A percentile compares a stretch with the other conserved stretches of the same genome.
phyloP scores from a whole-genome alignment of 1,140 invertebrate genomes.

The Macrocentrus cingulum region DNA sequence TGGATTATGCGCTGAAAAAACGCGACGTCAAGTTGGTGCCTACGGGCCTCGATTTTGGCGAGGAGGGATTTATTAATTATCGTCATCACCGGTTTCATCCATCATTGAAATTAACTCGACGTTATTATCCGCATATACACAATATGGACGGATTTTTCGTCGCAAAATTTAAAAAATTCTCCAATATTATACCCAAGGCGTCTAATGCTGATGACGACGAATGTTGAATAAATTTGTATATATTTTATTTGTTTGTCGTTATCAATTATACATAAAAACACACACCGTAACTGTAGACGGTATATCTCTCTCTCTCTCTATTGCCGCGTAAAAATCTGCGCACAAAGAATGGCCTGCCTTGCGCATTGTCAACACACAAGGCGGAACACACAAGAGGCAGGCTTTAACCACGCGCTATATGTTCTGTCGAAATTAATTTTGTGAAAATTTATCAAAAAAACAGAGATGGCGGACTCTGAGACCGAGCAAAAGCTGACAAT shows the following conservation, averaged over 20 bases:
- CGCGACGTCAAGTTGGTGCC: constrained; percentile 91
- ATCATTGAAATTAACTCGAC: constrained; percentile 81
- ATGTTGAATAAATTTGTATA: constrained; percentile 23
- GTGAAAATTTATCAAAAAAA: no score
- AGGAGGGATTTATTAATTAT: constrained; percentile 91
- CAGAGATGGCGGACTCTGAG: no score
- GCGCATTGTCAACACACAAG: no score
- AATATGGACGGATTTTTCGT: constrained; percentile 99
- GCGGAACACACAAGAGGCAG: no score
- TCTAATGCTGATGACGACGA: constrained; percentile 31
- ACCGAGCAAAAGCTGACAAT: neutral
- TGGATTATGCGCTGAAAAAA: constrained; percentile 95
- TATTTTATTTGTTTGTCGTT: constrained; percentile 19
- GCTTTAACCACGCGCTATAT: no score
- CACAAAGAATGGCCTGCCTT: no score
- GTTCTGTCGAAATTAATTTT: no score
- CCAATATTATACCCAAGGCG: constrained; percentile 72
- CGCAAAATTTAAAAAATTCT: constrained; percentile 96
- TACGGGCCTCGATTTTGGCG: constrained; percentile 93
- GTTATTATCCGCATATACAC: constrained; percentile 97
- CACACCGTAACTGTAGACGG: no score
- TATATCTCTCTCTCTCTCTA: no score
- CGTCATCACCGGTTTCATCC: constrained; percentile 90
- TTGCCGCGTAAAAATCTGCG: no score
- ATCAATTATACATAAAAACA: no score